phyloP scores from a whole-genome alignment of 2,113 vertebrate genomes.

The Arothron firmamentum region DNA sequence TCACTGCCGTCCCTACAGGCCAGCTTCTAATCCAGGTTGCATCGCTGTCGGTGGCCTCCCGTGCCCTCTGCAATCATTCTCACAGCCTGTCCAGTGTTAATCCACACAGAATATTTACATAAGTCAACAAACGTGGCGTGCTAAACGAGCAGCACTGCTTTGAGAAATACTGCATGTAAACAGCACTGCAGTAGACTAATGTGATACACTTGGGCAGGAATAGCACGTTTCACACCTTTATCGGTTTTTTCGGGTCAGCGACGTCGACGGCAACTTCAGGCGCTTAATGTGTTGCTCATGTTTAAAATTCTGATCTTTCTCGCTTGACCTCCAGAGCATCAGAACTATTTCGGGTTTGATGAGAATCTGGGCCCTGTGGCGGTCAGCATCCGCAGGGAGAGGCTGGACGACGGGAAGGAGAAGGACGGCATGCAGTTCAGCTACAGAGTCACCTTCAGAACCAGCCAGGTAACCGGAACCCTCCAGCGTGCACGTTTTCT shows the following conservation, averaged over 20 bases:
- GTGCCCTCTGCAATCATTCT: conserved; percentile 19
- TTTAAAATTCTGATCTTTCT: conserved; percentile 7
- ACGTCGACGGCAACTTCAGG: not conserved
- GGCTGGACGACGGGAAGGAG: conserved; percentile 89
- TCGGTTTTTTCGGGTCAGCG: not conserved
- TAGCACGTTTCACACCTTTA: not conserved
- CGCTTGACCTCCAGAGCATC: conserved; percentile 80
- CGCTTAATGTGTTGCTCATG: not conserved
- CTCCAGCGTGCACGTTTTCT: not conserved
- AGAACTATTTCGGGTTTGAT: conserved; percentile 96
- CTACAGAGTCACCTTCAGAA: conserved; percentile 93
- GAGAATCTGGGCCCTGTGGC: conserved; percentile 95
- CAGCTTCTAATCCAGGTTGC: conserved; percentile 34
- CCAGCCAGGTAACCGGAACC: conserved; percentile 85
- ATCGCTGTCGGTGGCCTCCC: conserved; percentile 19
- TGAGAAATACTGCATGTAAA: not conserved
- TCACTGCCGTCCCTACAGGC: not conserved
- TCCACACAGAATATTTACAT: not conserved
- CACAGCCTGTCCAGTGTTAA: not conserved
- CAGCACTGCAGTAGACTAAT: not conserved
- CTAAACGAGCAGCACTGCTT: not conserved
- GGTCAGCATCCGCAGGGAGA: conserved; percentile 90
- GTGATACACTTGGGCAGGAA: no score
- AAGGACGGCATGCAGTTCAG: conserved; percentile 92
- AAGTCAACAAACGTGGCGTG: not conserved